These are phyloP conservation scores for Melanotaenia pygmaea DNA, from an alignment of 2,797 vertebrate species.

Conservation along the genomic window DNA sequence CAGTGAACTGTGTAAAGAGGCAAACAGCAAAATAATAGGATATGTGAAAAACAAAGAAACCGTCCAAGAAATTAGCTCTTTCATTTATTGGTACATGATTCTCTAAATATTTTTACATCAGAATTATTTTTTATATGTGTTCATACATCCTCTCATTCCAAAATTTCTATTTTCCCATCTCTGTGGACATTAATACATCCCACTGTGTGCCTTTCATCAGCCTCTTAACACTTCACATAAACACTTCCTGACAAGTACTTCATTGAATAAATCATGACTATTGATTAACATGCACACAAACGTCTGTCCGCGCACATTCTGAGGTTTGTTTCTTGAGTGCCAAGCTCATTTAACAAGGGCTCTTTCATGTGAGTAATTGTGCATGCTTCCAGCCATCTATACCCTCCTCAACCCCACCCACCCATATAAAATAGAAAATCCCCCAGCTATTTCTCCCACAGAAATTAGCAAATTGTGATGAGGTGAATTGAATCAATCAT, in stretches of 20 bases:
- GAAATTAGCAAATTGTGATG: constrained; percentile 77
- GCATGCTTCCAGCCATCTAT: constrained; percentile 66
- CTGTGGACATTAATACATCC: constrained; percentile 53
- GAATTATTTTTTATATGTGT: constrained; percentile 18
- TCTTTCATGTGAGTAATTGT: constrained; percentile 82
- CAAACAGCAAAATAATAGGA: constrained; percentile 20
- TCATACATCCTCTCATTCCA: constrained; percentile 23
- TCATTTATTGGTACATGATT: constrained; percentile 5
- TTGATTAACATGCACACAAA: constrained; percentile 81
- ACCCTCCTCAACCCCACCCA: constrained; percentile 12
- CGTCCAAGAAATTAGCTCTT: not conserved
- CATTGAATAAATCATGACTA: constrained; percentile 83
- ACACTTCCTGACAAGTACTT: constrained; percentile 76
- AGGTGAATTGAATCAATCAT: constrained; percentile 77
- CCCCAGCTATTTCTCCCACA: constrained; percentile 68
- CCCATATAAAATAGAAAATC: constrained; percentile 67
- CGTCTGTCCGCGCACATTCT: constrained; percentile 63
- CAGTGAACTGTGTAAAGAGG: constrained; percentile 50
- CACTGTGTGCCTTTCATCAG: constrained; percentile 63
- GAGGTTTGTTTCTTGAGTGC: constrained; percentile 77
- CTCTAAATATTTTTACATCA: constrained; percentile 31
- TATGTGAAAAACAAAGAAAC: constrained; percentile 12
- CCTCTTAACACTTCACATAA: constrained; percentile 70
- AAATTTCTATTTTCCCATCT: constrained; percentile 48
- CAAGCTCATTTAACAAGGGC: constrained; percentile 75